Conservation (phyloP, 92 coral and sea anemone genomes). For the Blastomussa wellsi region DNA sequence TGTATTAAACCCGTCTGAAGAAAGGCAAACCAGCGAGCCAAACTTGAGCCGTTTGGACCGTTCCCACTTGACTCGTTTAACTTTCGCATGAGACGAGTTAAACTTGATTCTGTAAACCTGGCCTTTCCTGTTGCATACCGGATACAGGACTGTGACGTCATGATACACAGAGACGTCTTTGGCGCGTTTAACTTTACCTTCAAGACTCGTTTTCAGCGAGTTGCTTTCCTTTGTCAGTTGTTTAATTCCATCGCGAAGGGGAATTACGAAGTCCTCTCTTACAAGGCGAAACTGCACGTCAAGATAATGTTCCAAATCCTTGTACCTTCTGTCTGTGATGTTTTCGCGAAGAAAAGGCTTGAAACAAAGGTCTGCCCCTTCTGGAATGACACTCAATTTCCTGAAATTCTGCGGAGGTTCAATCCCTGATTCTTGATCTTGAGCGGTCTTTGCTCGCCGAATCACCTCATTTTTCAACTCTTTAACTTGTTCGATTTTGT, state of each 20-base stretch:
- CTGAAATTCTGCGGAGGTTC: conserved; percentile 82
- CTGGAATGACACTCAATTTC: conserved; percentile 70
- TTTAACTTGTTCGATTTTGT: conserved; percentile 40
- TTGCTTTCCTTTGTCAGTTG: conserved; percentile 47
- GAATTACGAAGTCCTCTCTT: conserved; percentile 77
- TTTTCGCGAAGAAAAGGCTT: conserved; percentile 86
- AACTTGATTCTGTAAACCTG: conserved; percentile 70
- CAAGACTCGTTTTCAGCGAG: neutral
- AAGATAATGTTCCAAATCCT: conserved; percentile 78
- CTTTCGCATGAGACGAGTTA: conserved; percentile 42
- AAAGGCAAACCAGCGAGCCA: conserved; percentile 84
- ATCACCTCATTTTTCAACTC: conserved; percentile 52
- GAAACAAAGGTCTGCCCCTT: conserved; percentile 53
- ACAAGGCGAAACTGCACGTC: conserved; percentile 93
- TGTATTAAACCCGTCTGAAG: conserved; percentile 65
- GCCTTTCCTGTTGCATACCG: conserved; percentile 62
- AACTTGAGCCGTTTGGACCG: conserved; percentile 69
- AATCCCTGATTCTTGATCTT: conserved; percentile 12
- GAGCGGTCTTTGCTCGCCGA: conserved; percentile 19
- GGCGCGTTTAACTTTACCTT: neutral
- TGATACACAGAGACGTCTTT: conserved; percentile 49
- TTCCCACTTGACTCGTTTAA: conserved; percentile 70
- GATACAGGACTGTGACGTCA: conserved; percentile 62
- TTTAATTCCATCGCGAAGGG: conserved; percentile 69
- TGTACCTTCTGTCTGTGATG: conserved; percentile 60